Evolutionary conservation across 2,113 vertebrate species (phyloP), one percentile per base, ranked within the genome.

Genomic region (Budorcas taxicolor): DNA sequence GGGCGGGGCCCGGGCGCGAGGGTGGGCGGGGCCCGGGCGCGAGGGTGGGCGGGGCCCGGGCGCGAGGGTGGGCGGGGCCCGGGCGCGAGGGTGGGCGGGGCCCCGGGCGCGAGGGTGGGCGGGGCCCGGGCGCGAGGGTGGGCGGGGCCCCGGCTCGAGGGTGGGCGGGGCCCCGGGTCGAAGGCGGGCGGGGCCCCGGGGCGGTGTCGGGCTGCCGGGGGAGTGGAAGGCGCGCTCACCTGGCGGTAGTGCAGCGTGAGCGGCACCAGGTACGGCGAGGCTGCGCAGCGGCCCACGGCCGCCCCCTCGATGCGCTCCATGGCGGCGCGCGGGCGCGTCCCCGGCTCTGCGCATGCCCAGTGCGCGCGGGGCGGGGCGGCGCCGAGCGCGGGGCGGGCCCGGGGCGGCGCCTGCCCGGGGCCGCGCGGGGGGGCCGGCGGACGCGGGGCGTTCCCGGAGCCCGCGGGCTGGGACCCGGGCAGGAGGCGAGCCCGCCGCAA

Each of bases 241-340:
- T 99, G 99, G 97, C 98, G 99, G 81, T 99, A 99, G 91, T 98
- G 98, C 92, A 99, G 98, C 97, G 98, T 98, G 97, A 99, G 98
- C 60, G 99, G 99, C 88, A 98, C 98, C 98, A 99, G 97, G 87
- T 99, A 99, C 86, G 98, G 98, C 45, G 99, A 99, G 92, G 98
- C 97, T 95, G 98, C 95, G 98, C 99, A 99, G 84, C 7, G 89
- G 36, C 97, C 74, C 86, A 98, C 90, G 3, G 92, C 19, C 64
- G 29, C 97, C 31, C 81, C 95, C 58, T 97, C 96, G 52, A 98
- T 89, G 71, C 80, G 91, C 47, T 98, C 98, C 98, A 98, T 98
- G 90, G 78, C 74, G 25, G 82, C 87, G 92, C 40, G 82, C 57
- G 5, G 29, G 31, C 57, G 50, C 47, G 55, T 45, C 27, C 55